Evolutionary conservation across 2,888 invertebrate species (phyloP), one percentile per base, ranked within the genome.

Genomic region (Drosophila pullipes): DNA sequence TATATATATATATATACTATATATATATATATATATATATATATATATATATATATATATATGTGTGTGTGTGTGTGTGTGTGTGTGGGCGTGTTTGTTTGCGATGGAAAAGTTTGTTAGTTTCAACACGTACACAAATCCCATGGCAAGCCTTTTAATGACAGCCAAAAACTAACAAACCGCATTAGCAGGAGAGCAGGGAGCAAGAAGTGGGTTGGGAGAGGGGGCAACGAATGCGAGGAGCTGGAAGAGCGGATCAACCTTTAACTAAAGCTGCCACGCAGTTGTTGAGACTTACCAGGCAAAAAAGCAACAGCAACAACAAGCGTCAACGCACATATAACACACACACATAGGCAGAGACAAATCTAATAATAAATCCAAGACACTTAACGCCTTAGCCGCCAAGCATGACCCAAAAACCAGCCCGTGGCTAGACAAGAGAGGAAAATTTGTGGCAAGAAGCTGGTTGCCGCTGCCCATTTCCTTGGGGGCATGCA

Each of bases 91-190:
- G 39, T 33, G 58, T 33, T 57, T 66, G 68, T 63, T 44, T 54
- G 58, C 16, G 67, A 35, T 55, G 49, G 57, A 61, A 71, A 82
- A 86, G 76, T 85, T 86, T 91, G 85, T 80, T 88, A 91, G 88
- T 90, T 86, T 86, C 90, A 91, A 86, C 91, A 91, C 86, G 86
- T 86, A 85, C 90, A 90, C 90, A 86, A 87, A 91, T 89, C 90
- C 89, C 89, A 83, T 69, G 76, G 89, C 85, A 91, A 85, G 91
- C 91, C 90, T 82, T 85, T 91, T 85, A 85, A 85, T 85, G 85
- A 90, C 91, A 87, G 74, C 82, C 82, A 86, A 89, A 90, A 89
- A 85, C 91, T 91, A 85, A 85, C 85, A 85, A 85, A 90, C 90
- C 90, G 76, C 90, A 91, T 90, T 91, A 91, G 89, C 70, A 71